These are phyloP conservation scores for Mionectes macconnelli DNA, from an alignment of 2,113 vertebrate species.

Conservation along the genomic window DNA sequence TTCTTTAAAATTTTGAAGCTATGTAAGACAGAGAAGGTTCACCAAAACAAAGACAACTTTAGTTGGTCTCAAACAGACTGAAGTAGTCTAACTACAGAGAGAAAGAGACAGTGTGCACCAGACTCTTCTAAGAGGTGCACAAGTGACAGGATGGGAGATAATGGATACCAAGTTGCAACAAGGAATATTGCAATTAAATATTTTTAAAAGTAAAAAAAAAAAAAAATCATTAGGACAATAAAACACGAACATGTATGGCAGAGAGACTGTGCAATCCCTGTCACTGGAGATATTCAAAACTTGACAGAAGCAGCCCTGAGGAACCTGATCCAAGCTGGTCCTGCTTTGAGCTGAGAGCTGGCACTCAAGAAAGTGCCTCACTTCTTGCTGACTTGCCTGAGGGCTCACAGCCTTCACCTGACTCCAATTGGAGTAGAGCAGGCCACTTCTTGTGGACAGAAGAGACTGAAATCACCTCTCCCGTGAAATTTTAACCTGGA, in stretches of 20 bases:
- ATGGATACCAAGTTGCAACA: neutral
- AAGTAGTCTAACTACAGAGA: neutral
- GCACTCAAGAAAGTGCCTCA: neutral
- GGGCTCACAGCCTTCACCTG: neutral
- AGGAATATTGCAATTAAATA: neutral
- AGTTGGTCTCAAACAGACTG: neutral
- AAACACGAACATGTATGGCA: neutral
- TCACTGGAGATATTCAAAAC: neutral
- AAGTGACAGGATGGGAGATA: neutral
- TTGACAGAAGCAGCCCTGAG: neutral
- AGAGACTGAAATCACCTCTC: neutral
- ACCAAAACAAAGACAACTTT: neutral
- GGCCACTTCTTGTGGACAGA: neutral
- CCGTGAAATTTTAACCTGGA: neutral
- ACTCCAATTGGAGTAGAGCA: neutral
- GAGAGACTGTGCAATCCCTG: neutral
- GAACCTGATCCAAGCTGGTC: neutral
- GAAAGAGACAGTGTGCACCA: neutral
- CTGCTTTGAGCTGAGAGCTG: neutral
- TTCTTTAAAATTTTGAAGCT: neutral
- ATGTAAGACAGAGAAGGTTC: neutral
- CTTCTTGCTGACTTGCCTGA: accelerated
- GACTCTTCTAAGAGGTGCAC: neutral
- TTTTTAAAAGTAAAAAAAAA: neutral
- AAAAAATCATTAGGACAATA: neutral